Evolutionary conservation across 2,113 vertebrate species (phyloP).

Genomic region (Serinus canaria): DNA sequence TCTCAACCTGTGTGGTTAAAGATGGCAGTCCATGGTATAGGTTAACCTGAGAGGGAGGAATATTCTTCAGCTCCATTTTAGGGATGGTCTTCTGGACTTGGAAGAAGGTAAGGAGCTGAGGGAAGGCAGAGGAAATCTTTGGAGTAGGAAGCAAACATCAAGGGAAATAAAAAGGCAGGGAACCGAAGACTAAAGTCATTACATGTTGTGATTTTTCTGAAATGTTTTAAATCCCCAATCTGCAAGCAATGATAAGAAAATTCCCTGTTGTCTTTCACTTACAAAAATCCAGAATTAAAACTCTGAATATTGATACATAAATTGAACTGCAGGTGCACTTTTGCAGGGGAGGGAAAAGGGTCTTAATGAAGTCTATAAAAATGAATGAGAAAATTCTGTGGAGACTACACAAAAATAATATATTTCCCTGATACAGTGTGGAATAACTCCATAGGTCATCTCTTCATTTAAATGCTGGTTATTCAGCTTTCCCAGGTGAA

Average conservation of each 20-base stretch:
- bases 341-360: not conserved
- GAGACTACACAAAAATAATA: not conserved
- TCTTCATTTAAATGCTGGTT: not conserved
- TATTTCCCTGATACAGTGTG: not conserved
- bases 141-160: not conserved
- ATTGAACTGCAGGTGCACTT: conserved; percentile 49
- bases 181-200: not conserved
- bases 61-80: not conserved
- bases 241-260: conserved; percentile 1
- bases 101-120: not conserved
- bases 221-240: not conserved
- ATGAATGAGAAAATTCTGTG: not conserved
- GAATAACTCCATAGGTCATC: not conserved
- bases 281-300: conserved; percentile 16
- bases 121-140: not conserved
- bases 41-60: not conserved
- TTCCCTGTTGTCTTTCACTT: not conserved
- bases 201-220: not conserved
- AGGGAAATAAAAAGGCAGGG: conserved; percentile 21
- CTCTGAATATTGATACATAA: not conserved
- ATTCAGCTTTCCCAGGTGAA: not conserved
- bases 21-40: not conserved
- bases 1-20: not conserved
- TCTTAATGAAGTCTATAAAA: conserved; percentile 41
- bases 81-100: not conserved